Evolutionary conservation across 1,140 invertebrate species (phyloP).

Genomic region (Papilio polytes): DNA sequence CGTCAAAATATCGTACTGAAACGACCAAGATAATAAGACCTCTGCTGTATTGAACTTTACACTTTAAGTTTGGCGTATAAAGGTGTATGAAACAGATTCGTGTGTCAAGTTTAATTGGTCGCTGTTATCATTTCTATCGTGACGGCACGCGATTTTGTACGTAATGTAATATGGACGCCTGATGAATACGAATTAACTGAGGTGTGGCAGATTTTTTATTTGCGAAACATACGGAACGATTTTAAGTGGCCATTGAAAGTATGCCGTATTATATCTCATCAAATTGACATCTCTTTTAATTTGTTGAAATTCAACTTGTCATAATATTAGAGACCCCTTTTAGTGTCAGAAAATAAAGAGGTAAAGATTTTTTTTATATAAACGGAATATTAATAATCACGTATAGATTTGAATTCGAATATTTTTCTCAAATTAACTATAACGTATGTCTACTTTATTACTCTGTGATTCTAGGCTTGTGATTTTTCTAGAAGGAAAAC

Average conservation of each 20-base stretch:
- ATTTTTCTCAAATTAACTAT: too few species aligned
- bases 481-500: background rate
- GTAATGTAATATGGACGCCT: slow-evolving; percentile 75
- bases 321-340: background rate
- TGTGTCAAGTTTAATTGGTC: slow-evolving; percentile 55
- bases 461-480: background rate
- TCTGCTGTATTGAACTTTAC: slow-evolving; percentile 13
- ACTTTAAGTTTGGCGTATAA: background rate
- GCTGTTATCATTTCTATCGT: slow-evolving; percentile 62
- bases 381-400: background rate
- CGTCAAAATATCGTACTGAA: slow-evolving; percentile 70
- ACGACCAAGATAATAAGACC: slow-evolving; percentile 49
- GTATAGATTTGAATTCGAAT: too few species aligned
- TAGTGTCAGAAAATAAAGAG: too few species aligned
- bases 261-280: slow-evolving; percentile 13
- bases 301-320: background rate
- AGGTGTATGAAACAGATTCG: slow-evolving; percentile 5
- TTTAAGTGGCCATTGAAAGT: slow-evolving; percentile 41
- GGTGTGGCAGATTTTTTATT: slow-evolving; percentile 65
- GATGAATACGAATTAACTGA: slow-evolving; percentile 72
- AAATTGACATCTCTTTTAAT: slow-evolving; percentile 15
- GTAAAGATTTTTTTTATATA: background rate
- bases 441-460: background rate
- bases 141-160: slow-evolving; percentile 69
- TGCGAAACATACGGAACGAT: slow-evolving; percentile 28